phyloP scores from a whole-genome alignment of 1,140 invertebrate genomes.

The Belonocnema kinseyi region DNA sequence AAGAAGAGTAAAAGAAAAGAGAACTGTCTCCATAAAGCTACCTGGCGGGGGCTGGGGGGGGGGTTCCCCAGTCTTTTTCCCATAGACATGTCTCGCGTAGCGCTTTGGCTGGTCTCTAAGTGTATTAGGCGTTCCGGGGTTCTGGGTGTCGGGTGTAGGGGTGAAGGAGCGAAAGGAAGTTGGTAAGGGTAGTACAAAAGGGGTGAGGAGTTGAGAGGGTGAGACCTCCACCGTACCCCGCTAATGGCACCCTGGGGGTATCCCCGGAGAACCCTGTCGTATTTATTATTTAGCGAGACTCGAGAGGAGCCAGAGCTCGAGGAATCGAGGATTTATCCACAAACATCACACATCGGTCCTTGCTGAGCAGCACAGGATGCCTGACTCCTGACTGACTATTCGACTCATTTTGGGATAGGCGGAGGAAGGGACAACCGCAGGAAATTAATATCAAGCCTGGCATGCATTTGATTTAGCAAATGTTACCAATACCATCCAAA shows the following conservation, averaged over 20 bases:
- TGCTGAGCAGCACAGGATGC: not conserved
- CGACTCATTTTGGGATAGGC: not conserved
- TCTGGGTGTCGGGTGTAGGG: conserved; percentile 41
- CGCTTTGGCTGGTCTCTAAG: conserved; percentile 46
- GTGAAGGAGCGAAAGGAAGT: conserved; percentile 59
- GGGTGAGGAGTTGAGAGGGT: conserved; percentile 24
- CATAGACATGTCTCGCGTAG: conserved; percentile 53
- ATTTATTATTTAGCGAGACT: conserved; percentile 75
- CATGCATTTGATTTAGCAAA: conserved; percentile 26
- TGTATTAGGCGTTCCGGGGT: conserved; percentile 45
- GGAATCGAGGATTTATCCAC: conserved; percentile 67
- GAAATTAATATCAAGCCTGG: conserved; percentile 46
- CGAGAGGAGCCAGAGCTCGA: conserved; percentile 49
- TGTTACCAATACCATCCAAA: conserved; percentile 5
- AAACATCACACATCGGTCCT: conserved; percentile 60
- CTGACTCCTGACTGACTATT: not conserved
- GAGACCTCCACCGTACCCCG: conserved; percentile 63
- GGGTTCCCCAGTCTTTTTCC: conserved; percentile 43
- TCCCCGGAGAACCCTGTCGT: conserved; percentile 70
- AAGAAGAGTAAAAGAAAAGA: conserved; percentile 45
- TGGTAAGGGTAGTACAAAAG: conserved; percentile 16
- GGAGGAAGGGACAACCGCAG: conserved; percentile 30
- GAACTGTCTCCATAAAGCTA: conserved; percentile 53
- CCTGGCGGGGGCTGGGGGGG: conserved; percentile 24
- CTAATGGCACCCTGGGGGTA: conserved; percentile 75